A percentile compares a stretch with the other conserved stretches of the same genome.
Conservation (phyloP, 2,888 invertebrate species). For the Orthosia gothica region DNA sequence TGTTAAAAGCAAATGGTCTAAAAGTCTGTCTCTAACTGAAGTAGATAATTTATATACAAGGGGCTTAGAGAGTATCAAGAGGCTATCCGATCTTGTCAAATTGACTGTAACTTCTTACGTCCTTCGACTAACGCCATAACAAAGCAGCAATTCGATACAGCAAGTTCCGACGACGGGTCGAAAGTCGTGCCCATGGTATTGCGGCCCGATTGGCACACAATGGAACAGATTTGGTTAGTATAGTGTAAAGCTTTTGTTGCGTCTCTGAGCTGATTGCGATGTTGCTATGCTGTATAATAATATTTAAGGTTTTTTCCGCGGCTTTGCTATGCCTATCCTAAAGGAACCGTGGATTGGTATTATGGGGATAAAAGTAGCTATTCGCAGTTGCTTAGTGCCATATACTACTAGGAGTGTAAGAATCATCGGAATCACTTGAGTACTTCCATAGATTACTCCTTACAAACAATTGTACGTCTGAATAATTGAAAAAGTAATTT, state of each 20-base stretch:
- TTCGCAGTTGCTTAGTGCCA: no score
- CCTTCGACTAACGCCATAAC: constrained; percentile 22
- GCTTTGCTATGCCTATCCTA: neutral
- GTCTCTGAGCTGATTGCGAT: constrained; percentile 18
- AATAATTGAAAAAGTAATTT: neutral
- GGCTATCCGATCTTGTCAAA: neutral
- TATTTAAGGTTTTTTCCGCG: neutral
- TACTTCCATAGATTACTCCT: neutral
- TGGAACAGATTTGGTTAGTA: constrained; percentile 63
- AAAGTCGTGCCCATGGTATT: constrained; percentile 59
- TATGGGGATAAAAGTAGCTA: no score
- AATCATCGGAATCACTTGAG: neutral
- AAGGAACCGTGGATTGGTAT: no score
- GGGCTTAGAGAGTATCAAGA: neutral
- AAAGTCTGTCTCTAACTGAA: neutral
- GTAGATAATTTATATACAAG: neutral
- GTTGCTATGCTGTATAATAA: constrained; percentile 11
- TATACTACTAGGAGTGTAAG: neutral
- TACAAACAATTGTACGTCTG: neutral
- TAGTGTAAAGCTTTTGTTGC: constrained; percentile 45
- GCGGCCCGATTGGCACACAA: constrained; percentile 67
- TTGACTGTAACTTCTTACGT: neutral
- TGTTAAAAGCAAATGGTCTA: neutral
- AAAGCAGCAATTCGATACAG: constrained; percentile 47
- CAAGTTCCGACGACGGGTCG: constrained; percentile 35